These are phyloP conservation scores for Hipposideros armiger DNA, from an alignment of 2,113 vertebrate genomes.

Conservation along the genomic window DNA sequence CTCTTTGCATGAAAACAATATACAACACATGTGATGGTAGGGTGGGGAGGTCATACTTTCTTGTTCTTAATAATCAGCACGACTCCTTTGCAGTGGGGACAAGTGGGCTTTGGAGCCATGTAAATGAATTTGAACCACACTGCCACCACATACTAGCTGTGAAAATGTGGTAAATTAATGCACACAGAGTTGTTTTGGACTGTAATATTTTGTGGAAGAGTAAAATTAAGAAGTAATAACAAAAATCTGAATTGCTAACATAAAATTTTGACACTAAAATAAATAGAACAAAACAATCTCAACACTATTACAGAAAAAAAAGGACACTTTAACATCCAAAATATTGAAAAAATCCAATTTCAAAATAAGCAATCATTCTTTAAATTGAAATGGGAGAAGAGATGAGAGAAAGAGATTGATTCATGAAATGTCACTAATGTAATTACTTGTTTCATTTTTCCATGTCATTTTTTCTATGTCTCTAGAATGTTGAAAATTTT, in stretches of 20 bases:
- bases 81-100: neutral
- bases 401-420: neutral
- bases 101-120: neutral
- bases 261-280: neutral
- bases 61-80: neutral
- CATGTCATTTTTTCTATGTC: neutral
- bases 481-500: neutral
- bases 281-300: neutral
- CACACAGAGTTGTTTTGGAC: neutral
- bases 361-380: neutral
- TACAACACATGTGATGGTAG: neutral
- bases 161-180: neutral
- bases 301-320: neutral
- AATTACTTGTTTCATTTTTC: neutral
- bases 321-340: neutral
- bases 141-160: neutral
- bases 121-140: neutral
- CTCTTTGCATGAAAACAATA: slow-evolving; percentile 3
- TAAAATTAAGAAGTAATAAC: neutral
- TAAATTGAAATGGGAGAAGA: neutral
- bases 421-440: neutral
- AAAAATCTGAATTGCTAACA: neutral
- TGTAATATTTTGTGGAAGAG: neutral
- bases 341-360: neutral
- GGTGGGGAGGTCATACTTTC: too few species aligned